Conservation (phyloP, 64 coral and sea anemone genomes). For the Orbicella faveolata region DNA sequence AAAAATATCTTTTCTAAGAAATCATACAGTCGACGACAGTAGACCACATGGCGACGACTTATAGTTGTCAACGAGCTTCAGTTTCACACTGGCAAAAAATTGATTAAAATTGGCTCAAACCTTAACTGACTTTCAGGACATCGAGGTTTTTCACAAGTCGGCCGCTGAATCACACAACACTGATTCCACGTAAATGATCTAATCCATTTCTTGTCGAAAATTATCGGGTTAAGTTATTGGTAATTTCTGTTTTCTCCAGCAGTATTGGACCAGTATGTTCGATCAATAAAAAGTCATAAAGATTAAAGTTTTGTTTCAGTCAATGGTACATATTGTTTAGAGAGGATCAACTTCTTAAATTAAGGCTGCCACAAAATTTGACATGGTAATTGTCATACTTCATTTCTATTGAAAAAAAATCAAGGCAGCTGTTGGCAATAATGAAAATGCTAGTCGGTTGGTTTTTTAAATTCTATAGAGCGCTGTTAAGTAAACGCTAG, state of each 20-base stretch:
- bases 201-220: not conserved
- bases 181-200: not conserved
- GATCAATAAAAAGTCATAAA: not conserved
- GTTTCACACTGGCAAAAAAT: no score
- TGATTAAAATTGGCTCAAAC: no score
- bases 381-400: not conserved
- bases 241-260: not conserved
- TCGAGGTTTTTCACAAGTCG: no score
- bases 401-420: not conserved
- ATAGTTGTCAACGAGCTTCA: not conserved
- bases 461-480: not conserved
- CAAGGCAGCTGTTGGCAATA: not conserved
- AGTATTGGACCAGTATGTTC: not conserved
- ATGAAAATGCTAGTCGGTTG: not conserved
- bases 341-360: conserved; percentile 13
- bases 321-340: not conserved
- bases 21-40: not conserved
- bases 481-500: not conserved
- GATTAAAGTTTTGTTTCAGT: not conserved
- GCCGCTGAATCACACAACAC: no score
- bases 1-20: not conserved
- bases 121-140: no score
- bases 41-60: not conserved
- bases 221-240: not conserved
- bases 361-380: not conserved